These are phyloP conservation scores for Hozukius guyotensis DNA, from an alignment of 2,797 vertebrate genomes.

Conservation along the genomic window DNA sequence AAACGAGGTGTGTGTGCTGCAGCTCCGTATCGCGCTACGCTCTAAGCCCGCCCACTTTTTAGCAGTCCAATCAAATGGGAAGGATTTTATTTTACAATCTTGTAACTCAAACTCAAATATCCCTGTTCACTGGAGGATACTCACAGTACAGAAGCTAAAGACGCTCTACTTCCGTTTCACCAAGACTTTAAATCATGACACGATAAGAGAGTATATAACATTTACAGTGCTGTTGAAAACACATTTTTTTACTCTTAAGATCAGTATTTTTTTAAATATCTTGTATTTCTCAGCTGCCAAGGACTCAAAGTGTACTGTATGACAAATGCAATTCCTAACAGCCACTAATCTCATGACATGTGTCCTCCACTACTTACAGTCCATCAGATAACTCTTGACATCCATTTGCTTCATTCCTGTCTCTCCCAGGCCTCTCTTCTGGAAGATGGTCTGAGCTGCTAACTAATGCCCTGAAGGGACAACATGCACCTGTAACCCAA, in stretches of 20 bases:
- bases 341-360: constrained; percentile 7
- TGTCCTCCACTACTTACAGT: constrained; percentile 8
- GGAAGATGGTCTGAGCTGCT: constrained; percentile 54
- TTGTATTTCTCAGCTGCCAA: constrained; percentile 6
- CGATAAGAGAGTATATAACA: not conserved
- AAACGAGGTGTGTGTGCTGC: too few species aligned
- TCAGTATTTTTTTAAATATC: not conserved
- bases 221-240: not conserved
- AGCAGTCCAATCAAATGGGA: too few species aligned
- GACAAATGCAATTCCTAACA: constrained; percentile 28
- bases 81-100: too few species aligned
- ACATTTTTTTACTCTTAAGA: not conserved
- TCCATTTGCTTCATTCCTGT: constrained; percentile 23
- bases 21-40: too few species aligned
- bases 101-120: too few species aligned
- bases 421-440: constrained; percentile 14
- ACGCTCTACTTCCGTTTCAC: too few species aligned
- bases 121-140: too few species aligned
- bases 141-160: too few species aligned
- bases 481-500: constrained; percentile 69
- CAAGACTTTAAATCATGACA: not conserved
- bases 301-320: not conserved
- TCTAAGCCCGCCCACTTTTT: too few species aligned
- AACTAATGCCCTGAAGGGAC: constrained; percentile 63
- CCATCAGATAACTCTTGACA: constrained; percentile 42